Conservation (phyloP, 2,888 invertebrate genomes). For the Archaeoteleia sp. region DNA sequence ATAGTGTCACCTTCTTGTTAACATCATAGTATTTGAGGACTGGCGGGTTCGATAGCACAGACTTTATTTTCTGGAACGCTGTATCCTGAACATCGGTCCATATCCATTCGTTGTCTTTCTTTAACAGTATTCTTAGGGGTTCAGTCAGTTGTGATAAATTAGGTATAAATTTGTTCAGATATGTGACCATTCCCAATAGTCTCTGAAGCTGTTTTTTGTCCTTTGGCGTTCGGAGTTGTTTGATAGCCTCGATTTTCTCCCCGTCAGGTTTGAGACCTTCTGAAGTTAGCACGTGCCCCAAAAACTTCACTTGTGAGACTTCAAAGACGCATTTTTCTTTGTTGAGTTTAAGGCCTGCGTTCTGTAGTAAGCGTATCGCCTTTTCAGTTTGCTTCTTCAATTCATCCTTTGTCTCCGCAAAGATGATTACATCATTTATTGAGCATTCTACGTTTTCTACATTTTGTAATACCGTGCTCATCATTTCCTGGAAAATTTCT, state of each 20-base stretch:
- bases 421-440: no score
- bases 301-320: slow-evolving; percentile 52
- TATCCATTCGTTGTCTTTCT: slow-evolving; percentile 54
- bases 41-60: slow-evolving; percentile 25
- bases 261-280: slow-evolving; percentile 48
- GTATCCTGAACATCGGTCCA: slow-evolving; percentile 57
- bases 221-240: slow-evolving; percentile 39
- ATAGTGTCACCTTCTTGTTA: slow-evolving; percentile 15
- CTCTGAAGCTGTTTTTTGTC: slow-evolving; percentile 50
- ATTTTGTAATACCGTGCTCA: no score
- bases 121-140: slow-evolving; percentile 51
- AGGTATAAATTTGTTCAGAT: slow-evolving; percentile 59
- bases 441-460: no score
- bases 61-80: slow-evolving; percentile 52
- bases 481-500: no score
- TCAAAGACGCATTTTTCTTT: slow-evolving; percentile 51
- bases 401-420: no score
- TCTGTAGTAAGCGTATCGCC: no score
- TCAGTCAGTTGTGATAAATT: slow-evolving; percentile 48
- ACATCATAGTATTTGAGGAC: slow-evolving; percentile 27
- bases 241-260: slow-evolving; percentile 53
- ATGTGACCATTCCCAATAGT: slow-evolving; percentile 57
- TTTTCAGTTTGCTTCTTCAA: no score
- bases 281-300: slow-evolving; percentile 54
- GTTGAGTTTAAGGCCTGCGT: no score